phyloP scores from a whole-genome alignment of 2,113 vertebrate species.

The Halcyon malimbica region DNA sequence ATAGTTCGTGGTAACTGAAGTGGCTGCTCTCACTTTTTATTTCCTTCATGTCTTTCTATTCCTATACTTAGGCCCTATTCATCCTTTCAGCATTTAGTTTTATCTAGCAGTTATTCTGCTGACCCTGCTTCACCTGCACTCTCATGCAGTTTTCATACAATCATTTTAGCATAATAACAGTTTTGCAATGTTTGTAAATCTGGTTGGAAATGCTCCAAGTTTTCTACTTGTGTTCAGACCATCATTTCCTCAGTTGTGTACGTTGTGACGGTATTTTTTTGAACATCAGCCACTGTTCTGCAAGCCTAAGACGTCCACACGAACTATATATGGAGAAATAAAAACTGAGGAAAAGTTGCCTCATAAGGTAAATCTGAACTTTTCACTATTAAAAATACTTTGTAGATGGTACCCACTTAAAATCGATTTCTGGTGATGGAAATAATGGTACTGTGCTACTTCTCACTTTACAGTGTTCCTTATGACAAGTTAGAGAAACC shows the following conservation, averaged over 20 bases:
- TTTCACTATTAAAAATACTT: background rate
- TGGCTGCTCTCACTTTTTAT: background rate
- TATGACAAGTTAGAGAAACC: conserved; percentile 28
- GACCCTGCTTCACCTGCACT: background rate
- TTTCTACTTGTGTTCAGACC: background rate
- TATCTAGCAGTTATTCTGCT: background rate
- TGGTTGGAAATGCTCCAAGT: background rate
- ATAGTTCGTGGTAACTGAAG: background rate
- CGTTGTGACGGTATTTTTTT: background rate
- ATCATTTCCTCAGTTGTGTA: background rate
- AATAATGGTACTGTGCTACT: background rate
- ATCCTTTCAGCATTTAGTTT: background rate
- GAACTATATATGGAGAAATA: background rate
- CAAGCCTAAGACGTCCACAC: background rate
- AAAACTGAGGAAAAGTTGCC: background rate
- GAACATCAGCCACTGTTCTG: background rate
- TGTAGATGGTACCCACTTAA: background rate
- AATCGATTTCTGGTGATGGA: background rate
- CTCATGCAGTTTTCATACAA: background rate
- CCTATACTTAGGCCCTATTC: background rate
- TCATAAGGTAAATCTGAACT: background rate
- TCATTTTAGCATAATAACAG: background rate
- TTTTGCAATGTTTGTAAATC: background rate
- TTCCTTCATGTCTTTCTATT: background rate
- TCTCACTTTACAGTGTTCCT: background rate